phyloP scores from a whole-genome alignment of 2,797 vertebrate genomes.

The Oreochromis grahami region DNA sequence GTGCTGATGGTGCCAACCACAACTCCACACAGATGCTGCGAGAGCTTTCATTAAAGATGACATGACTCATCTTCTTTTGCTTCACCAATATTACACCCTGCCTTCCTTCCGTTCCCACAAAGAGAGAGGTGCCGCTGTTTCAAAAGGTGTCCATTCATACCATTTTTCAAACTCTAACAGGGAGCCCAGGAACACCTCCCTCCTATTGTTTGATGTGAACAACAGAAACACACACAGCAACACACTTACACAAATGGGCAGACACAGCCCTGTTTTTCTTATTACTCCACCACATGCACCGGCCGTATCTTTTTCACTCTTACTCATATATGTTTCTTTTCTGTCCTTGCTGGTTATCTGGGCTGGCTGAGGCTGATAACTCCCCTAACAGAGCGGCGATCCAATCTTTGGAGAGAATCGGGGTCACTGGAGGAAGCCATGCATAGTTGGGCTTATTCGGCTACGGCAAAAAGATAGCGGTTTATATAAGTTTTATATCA shows the following conservation, averaged over 20 bases:
- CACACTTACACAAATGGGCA: not conserved
- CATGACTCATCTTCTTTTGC: constrained; percentile 57
- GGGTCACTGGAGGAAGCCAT: constrained; percentile 22
- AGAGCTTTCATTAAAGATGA: constrained; percentile 59
- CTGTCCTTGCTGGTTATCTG: constrained; percentile 45
- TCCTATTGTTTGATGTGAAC: constrained; percentile 40
- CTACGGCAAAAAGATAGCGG: not conserved
- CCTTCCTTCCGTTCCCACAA: constrained; percentile 17
- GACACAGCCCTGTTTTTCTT: not conserved
- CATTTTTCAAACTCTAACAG: constrained; percentile 47
- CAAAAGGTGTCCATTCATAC: constrained; percentile 37
- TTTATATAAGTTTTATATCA: constrained; percentile 2
- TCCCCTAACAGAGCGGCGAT: constrained; percentile 18
- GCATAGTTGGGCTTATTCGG: not conserved
- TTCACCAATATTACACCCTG: constrained; percentile 37
- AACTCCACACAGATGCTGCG: constrained; percentile 36
- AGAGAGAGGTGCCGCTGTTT: constrained; percentile 34
- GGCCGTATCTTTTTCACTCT: constrained; percentile 16
- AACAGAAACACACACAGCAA: constrained; percentile 7
- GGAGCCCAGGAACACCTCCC: constrained; percentile 35
- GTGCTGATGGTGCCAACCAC: constrained; percentile 62
- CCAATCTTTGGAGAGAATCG: constrained; percentile 37
- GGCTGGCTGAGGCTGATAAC: not conserved
- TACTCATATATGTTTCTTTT: constrained; percentile 18
- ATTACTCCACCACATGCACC: not conserved